These are phyloP conservation scores for Calyptomena viridis DNA, from an alignment of 2,113 vertebrate genomes.

Conservation along the genomic window DNA sequence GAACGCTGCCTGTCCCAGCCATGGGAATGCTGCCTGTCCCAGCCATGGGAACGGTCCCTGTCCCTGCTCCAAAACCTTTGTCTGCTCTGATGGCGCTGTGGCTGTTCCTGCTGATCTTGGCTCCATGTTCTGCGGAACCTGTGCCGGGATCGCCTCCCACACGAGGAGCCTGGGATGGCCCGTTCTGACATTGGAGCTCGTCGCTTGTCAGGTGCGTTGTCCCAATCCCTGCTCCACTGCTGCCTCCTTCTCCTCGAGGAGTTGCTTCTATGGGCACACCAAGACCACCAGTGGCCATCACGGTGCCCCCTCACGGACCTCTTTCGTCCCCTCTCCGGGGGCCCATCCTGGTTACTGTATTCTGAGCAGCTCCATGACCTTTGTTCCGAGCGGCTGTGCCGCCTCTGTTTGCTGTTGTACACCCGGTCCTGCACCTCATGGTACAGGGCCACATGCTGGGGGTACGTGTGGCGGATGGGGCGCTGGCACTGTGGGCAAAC, in stretches of 20 bases:
- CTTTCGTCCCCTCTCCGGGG: not conserved
- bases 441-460: not conserved
- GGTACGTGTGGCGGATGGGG: not conserved
- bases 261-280: fast-evolving
- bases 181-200: fast-evolving
- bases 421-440: not conserved
- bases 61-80: not conserved
- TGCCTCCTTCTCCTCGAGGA: not conserved
- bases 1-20: fast-evolving
- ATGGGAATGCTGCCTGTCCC: not conserved
- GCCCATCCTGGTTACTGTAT: fast-evolving
- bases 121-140: fast-evolving
- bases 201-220: not conserved
- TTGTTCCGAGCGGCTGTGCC: fast-evolving
- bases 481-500: not conserved
- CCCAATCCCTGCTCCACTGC: not conserved
- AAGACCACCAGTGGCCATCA: fast-evolving
- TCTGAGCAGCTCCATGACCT: fast-evolving
- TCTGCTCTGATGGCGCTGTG: not conserved
- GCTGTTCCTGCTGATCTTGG: not conserved
- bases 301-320: not conserved
- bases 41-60: not conserved
- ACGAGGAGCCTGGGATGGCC: fast-evolving
- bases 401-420: fast-evolving
- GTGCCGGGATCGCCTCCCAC: fast-evolving